Evolutionary conservation across 2,888 invertebrate species (phyloP).

Genomic region (Subacronicta megacephala): DNA sequence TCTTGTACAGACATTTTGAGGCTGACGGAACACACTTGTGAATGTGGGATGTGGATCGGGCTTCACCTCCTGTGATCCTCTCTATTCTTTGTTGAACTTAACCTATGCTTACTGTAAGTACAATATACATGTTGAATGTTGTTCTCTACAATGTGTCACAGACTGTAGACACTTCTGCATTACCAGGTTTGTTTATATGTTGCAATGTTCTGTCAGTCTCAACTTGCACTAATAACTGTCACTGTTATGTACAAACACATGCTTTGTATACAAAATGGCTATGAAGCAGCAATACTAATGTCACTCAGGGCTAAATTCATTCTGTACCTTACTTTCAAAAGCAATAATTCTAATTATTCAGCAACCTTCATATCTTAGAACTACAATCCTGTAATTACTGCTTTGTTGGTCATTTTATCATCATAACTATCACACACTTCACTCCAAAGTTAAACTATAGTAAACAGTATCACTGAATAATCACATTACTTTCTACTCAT

Average conservation of each 20-base stretch:
- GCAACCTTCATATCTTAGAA: constrained; percentile 20
- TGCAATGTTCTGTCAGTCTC: constrained; percentile 63
- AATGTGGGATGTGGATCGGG: constrained; percentile 46
- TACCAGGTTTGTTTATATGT: constrained; percentile 60
- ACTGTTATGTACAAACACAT: constrained; percentile 49
- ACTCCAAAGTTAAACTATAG: constrained; percentile 30
- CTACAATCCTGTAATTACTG: constrained; percentile 26
- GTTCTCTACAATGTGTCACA: constrained; percentile 42
- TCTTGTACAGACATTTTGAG: constrained; percentile 62
- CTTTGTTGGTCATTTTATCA: constrained; percentile 37
- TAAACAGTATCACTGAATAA: constrained; percentile 36
- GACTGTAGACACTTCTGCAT: constrained; percentile 55
- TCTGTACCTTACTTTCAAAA: constrained; percentile 37
- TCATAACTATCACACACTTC: constrained; percentile 32
- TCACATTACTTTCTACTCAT: constrained; percentile 38
- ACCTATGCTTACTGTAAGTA: constrained; percentile 36
- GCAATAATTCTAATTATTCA: constrained; percentile 31
- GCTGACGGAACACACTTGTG: constrained; percentile 57
- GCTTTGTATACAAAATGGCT: constrained; percentile 56
- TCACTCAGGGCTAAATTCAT: constrained; percentile 44
- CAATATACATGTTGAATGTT: constrained; percentile 35
- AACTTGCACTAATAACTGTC: constrained; percentile 56
- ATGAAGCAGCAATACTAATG: constrained; percentile 42
- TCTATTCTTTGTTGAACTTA: constrained; percentile 26
- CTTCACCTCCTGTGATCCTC: constrained; percentile 42